Conservation (phyloP, 2,888 invertebrate species). For the Aphodius sticticus region DNA sequence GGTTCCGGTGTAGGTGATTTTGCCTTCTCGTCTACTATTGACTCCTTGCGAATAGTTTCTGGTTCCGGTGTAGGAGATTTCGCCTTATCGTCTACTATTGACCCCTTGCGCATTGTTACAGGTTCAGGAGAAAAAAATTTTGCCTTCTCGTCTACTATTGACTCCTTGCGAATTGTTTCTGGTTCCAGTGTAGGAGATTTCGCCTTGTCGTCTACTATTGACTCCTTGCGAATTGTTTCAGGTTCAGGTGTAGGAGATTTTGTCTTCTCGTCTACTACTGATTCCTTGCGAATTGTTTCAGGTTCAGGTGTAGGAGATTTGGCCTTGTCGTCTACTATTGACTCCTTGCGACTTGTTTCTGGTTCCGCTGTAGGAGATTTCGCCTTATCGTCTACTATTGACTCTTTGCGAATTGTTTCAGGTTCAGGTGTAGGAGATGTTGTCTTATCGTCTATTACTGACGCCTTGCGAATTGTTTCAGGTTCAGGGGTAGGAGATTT, state of each 20-base stretch:
- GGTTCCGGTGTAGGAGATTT: neutral
- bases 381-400: no score
- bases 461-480: no score
- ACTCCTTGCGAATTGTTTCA: neutral
- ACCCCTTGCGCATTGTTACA: neutral
- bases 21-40: neutral
- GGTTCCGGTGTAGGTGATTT: neutral
- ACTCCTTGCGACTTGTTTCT: no score
- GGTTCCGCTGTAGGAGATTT: no score
- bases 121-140: neutral
- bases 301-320: neutral
- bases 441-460: no score
- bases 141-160: neutral
- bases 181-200: neutral
- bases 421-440: no score
- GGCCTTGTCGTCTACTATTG: neutral
- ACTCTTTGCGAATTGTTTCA: no score
- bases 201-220: neutral
- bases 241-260: neutral
- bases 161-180: neutral
- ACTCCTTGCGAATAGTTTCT: neutral
- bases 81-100: neutral
- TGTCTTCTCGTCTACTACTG: neutral
- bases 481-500: no score
- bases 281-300: neutral